phyloP scores from a whole-genome alignment of 2,797 vertebrate species.

The Sandelia bainsii region DNA sequence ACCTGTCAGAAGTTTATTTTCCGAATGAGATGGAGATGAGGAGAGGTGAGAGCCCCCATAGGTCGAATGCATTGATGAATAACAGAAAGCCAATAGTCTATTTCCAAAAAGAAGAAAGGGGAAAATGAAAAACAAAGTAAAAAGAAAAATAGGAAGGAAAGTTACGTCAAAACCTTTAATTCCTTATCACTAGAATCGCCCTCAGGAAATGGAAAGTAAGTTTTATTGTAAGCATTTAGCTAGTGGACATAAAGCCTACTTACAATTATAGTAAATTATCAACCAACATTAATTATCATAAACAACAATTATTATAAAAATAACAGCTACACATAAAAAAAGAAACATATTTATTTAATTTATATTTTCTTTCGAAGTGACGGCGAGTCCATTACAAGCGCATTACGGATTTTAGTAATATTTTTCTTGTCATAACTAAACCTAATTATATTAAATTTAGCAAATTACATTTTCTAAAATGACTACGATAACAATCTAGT shows the following conservation, averaged over 20 bases:
- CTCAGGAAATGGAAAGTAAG: not conserved
- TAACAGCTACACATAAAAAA: not conserved
- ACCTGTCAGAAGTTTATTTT: constrained; percentile 65
- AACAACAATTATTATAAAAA: not conserved
- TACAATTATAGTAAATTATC: too few species aligned
- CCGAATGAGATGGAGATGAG: constrained; percentile 58
- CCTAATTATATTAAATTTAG: not conserved
- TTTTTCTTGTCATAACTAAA: not conserved
- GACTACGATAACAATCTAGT: not conserved
- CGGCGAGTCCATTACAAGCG: not conserved
- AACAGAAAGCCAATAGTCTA: constrained; percentile 45
- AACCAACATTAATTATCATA: not conserved
- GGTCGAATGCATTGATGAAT: constrained; percentile 37
- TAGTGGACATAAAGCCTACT: not conserved
- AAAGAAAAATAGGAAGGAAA: not conserved
- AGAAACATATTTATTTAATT: not conserved
- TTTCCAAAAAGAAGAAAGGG: constrained; percentile 22
- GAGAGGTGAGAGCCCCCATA: constrained; percentile 44
- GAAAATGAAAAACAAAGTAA: not conserved
- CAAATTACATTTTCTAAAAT: constrained; percentile 6
- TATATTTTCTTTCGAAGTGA: not conserved
- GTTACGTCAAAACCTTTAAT: constrained; percentile 15
- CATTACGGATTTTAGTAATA: not conserved
- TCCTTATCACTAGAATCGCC: not conserved
- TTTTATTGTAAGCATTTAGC: not conserved